These are phyloP conservation scores for Barbus barbus DNA, from an alignment of 2,113 vertebrate genomes.

Conservation along the genomic window DNA sequence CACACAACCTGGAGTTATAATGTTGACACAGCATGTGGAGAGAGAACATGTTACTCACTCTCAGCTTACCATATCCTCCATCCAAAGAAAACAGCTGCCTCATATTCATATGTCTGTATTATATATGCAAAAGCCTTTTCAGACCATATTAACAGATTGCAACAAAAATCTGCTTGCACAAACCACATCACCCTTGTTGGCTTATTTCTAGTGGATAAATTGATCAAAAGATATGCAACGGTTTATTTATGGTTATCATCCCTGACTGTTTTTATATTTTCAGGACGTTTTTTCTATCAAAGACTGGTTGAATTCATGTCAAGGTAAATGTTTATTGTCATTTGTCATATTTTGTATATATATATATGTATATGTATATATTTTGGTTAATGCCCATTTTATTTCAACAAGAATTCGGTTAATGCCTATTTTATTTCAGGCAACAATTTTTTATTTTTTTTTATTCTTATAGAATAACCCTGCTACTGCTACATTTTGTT, in stretches of 20 bases:
- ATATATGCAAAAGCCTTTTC: not conserved
- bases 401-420: too few relatives aligned
- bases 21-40: not conserved
- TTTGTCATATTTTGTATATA: too few relatives aligned
- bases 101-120: not conserved
- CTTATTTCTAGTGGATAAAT: not conserved
- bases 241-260: not conserved
- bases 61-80: not conserved
- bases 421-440: too few relatives aligned
- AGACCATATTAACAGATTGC: conserved; percentile 10
- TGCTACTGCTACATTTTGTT: not conserved
- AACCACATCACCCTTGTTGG: conserved; percentile 8
- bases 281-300: conserved; percentile 94
- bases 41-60: conserved; percentile 14
- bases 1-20: conserved; percentile 16
- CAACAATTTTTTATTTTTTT: too few relatives aligned
- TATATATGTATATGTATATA: too few relatives aligned
- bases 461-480: too few relatives aligned
- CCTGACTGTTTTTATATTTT: conserved; percentile 34
- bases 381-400: too few relatives aligned
- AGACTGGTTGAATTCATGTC: conserved; percentile 97
- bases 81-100: conserved; percentile 19
- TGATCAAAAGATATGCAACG: not conserved
- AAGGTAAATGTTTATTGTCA: conserved; percentile 75
- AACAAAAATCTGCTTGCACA: conserved; percentile 4